phyloP scores from a whole-genome alignment of 2,113 vertebrate species.

The Dasyurus viverrinus region DNA sequence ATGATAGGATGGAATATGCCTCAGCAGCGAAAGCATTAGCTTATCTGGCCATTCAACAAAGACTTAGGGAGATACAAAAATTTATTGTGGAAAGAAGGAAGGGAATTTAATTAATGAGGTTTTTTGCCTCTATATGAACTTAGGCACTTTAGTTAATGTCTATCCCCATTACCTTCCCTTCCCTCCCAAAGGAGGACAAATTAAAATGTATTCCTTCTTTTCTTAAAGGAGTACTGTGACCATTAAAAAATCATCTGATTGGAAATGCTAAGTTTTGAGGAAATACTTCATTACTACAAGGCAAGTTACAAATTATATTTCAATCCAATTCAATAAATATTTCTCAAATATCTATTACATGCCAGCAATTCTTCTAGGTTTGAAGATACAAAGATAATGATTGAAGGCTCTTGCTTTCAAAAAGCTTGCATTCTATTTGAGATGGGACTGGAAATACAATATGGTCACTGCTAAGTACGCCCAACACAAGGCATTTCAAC shows the following conservation, averaged over 20 bases:
- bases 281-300: neutral
- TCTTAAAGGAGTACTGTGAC: neutral
- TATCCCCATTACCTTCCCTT: neutral
- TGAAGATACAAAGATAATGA: neutral
- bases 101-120: neutral
- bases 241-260: neutral
- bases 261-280: neutral
- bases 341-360: neutral
- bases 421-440: neutral
- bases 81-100: neutral
- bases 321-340: neutral
- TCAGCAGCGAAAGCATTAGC: neutral
- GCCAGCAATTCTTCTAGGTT: neutral
- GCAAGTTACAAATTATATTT: neutral
- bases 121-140: neutral
- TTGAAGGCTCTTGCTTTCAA: neutral
- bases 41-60: neutral
- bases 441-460: neutral
- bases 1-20: neutral
- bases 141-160: neutral
- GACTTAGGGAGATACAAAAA: neutral
- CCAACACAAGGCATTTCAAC: neutral
- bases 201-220: neutral
- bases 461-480: neutral
- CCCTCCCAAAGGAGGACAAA: neutral